A percentile compares a stretch with the other conserved stretches of the same genome.
Evolutionary conservation across 2,113 vertebrate species (phyloP).

Genomic region (Columba janthina): DNA sequence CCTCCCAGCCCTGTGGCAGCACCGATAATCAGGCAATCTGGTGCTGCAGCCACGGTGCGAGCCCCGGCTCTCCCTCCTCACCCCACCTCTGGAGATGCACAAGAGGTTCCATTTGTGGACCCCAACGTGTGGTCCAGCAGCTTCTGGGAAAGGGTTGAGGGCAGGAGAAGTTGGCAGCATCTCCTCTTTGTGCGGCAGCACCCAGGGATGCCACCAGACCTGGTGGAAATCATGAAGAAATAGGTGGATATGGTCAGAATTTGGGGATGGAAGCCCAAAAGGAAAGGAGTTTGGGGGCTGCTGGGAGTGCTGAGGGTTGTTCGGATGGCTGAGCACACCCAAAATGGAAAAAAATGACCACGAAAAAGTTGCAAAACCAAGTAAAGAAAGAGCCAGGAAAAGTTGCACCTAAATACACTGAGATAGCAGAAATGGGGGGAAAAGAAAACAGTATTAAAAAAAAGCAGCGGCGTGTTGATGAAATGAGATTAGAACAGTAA

Average conservation of each 20-base stretch:
- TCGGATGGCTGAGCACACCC: neutral
- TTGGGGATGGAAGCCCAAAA: neutral
- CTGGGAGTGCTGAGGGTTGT: neutral
- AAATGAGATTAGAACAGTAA: conserved; percentile 65
- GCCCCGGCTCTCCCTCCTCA: neutral
- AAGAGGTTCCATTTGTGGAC: neutral
- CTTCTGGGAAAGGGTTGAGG: neutral
- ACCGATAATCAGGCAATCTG: neutral
- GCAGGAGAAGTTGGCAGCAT: neutral
- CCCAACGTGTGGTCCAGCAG: fast-evolving
- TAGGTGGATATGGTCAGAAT: fast-evolving
- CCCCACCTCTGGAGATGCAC: fast-evolving
- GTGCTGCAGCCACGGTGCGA: neutral
- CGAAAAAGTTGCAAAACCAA: neutral
- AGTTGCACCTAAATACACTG: conserved; percentile 12
- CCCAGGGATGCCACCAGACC: neutral
- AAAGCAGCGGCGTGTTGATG: conserved; percentile 30
- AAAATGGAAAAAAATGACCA: neutral
- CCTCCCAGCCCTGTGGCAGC: neutral
- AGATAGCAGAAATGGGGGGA: neutral
- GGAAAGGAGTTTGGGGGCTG: neutral
- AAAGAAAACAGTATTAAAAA: conserved; percentile 30
- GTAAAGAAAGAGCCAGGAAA: neutral
- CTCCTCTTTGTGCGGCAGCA: neutral
- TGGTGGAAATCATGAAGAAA: neutral